Base-by-base conservation (phyloP, 1,140 invertebrate species). In the Penaeus japonicus region DNA sequence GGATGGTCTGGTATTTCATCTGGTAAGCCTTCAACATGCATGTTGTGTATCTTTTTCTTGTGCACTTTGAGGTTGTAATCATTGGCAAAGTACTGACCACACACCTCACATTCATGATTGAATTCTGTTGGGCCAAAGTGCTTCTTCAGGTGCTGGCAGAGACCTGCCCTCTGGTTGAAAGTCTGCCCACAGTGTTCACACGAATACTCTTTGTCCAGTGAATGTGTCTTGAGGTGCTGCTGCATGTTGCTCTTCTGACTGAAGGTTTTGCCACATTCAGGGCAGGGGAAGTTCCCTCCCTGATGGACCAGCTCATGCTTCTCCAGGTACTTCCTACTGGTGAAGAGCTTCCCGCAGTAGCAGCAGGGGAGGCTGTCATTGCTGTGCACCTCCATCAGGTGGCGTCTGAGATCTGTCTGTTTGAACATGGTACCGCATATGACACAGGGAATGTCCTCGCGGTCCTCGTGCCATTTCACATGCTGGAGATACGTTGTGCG, bases 161-260 rank as follows among this genome's bases (percentile, higher is more conserved):
- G 80, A 1, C 90, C 90, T 32, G 89, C 82, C 27, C 90, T 78
- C 85, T 90, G 90, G 70, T 84, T 89, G 84, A 90, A 90, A 54
- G 89, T 90, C 73, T 90, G 90, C 18, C 96, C 96, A 92, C 98
- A 99, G 53, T 97, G 96, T 65, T 97, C 95, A 92, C 98, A 98
- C 89, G 97, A 96, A 91, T 96, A 96, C 0, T 96, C 96, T 1
- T 96, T 94, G 92, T 94, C 94, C 92, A 97, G 97, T 35, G 97
- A 97, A 92, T 98, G 97, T 77, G 97, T 97, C 65, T 97, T 94
- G 22, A 96, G 94, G 92, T 98, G 97, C 1, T 97, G 97, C 92
- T 96, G 97, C 77, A 98, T 93, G 92, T 98, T 97, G 92, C 97
- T 96, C 92, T 98, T 98, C 3, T 97, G 97, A 90, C 96, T 97